Percentiles rank a stretch among this genome's conserved stretches.
phyloP scores from a whole-genome alignment of 2,888 invertebrate species.

The Gandaritis pyraliata region DNA sequence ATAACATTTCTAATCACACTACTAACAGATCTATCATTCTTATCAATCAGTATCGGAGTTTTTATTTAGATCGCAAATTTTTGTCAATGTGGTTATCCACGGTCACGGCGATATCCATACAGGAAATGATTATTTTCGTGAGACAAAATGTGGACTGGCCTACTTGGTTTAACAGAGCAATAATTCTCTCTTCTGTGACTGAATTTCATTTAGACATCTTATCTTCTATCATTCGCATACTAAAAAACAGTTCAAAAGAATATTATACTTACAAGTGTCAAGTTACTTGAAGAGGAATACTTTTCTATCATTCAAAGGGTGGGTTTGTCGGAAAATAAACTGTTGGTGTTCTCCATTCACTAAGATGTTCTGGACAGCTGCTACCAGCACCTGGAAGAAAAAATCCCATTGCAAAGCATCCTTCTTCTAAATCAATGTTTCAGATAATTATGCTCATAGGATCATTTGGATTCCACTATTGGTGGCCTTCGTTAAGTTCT shows the following conservation, averaged over 20 bases:
- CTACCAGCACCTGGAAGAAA: slow-evolving; percentile 49
- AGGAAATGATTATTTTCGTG: neutral
- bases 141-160: too few species aligned
- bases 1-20: slow-evolving; percentile 37
- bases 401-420: neutral
- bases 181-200: too few species aligned
- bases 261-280: neutral
- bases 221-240: too few species aligned
- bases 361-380: slow-evolving; percentile 38
- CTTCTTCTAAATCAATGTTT: too few species aligned
- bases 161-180: too few species aligned
- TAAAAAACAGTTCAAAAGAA: too few species aligned
- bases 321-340: slow-evolving; percentile 46
- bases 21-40: slow-evolving; percentile 45
- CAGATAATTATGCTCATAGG: too few species aligned
- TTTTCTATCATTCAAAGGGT: slow-evolving; percentile 65
- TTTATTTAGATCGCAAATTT: slow-evolving; percentile 24
- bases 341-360: slow-evolving; percentile 39
- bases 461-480: too few species aligned
- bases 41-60: slow-evolving; percentile 45
- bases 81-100: slow-evolving; percentile 7
- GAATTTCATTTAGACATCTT: too few species aligned
- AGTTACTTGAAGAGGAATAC: slow-evolving; percentile 53
- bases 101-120: neutral
- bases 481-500: too few species aligned